Conservation (phyloP, 2,888 invertebrate genomes). For the Agrypnus murinus region DNA sequence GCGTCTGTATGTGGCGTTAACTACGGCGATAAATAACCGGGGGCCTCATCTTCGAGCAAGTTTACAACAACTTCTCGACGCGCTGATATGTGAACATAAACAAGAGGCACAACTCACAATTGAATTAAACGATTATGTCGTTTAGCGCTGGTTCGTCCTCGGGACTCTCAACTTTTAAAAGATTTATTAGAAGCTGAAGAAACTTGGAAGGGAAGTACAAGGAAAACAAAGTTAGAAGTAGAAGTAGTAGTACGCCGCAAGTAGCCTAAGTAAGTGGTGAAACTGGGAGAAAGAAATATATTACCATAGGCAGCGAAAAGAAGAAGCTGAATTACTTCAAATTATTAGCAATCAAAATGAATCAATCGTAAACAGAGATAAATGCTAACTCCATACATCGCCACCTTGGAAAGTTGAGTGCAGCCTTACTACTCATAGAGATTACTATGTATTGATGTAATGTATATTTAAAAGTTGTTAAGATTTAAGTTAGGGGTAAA, state of each 20-base stretch:
- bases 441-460: too few relatives aligned
- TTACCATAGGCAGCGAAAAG: too few relatives aligned
- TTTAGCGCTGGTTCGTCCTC: constrained; percentile 61
- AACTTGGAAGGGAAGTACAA: constrained; percentile 37
- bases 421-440: too few relatives aligned
- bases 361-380: too few relatives aligned
- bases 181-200: constrained; percentile 49
- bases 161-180: constrained; percentile 49
- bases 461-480: too few relatives aligned
- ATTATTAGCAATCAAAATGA: too few relatives aligned
- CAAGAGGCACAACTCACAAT: constrained; percentile 63
- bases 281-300: not conserved
- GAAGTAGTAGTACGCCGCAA: constrained; percentile 23
- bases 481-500: not conserved
- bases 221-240: constrained; percentile 47
- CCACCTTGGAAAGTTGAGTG: too few relatives aligned
- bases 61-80: constrained; percentile 52
- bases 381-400: too few relatives aligned
- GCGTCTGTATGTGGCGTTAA: constrained; percentile 55
- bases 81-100: constrained; percentile 66
- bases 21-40: constrained; percentile 55
- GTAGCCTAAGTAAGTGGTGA: constrained; percentile 21
- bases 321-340: too few relatives aligned
- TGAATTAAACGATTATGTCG: constrained; percentile 67
- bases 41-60: constrained; percentile 52